Conservation (phyloP, 2,797 vertebrate genomes). For the Oceanodroma leucorhoa region DNA sequence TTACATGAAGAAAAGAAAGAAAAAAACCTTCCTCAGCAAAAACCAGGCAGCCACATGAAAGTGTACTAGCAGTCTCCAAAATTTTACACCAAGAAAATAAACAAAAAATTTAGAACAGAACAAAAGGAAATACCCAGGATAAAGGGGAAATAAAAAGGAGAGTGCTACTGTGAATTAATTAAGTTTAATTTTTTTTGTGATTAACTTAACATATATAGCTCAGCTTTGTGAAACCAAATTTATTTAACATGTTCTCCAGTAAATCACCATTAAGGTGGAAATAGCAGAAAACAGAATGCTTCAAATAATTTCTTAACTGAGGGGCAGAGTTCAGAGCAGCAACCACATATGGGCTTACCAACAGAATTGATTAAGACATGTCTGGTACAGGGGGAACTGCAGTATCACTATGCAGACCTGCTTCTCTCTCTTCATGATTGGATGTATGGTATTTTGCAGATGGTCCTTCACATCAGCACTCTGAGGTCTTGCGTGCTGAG, state of each 20-base stretch:
- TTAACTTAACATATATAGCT: background rate
- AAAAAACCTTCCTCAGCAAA: background rate
- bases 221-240: background rate
- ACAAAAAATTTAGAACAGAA: background rate
- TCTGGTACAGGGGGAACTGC: background rate
- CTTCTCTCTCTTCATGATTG: background rate
- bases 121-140: background rate
- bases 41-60: background rate
- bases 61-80: background rate
- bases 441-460: background rate
- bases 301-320: background rate
- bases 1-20: background rate
- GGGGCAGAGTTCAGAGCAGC: background rate
- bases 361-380: background rate
- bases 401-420: background rate
- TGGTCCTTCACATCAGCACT: background rate
- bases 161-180: background rate
- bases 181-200: background rate
- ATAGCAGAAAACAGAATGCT: background rate
- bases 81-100: background rate
- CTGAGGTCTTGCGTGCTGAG: background rate
- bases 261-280: background rate
- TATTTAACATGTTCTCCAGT: background rate
- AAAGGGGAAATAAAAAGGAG: background rate
- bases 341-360: rapidly evolving